Percentiles rank a stretch among this genome's conserved stretches.
phyloP scores from a whole-genome alignment of 2,113 vertebrate genomes.

The Daboia siamensis region DNA sequence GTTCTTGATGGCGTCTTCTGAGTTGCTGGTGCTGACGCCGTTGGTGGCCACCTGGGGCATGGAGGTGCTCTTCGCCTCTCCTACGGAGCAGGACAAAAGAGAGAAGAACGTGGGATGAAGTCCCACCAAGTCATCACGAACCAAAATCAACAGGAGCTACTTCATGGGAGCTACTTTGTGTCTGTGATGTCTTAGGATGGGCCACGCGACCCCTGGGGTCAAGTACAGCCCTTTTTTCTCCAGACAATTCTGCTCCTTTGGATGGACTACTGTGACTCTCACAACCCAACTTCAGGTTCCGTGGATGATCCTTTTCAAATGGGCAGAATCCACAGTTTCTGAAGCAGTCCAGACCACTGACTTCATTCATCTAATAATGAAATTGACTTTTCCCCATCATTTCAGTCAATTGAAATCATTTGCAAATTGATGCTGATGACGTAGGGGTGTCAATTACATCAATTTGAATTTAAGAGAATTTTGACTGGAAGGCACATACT shows the following conservation, averaged over 20 bases:
- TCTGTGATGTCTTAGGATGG: not conserved
- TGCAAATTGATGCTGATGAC: not conserved
- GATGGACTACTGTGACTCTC: not conserved
- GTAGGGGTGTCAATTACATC: not conserved
- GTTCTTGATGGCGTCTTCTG: slow-evolving; percentile 93
- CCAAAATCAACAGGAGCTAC: not conserved
- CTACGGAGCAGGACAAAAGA: slow-evolving; percentile 54
- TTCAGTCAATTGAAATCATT: not conserved
- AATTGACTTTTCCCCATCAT: not conserved
- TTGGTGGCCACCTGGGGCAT: slow-evolving; percentile 58
- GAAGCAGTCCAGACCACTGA: not conserved
- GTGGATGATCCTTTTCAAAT: not conserved
- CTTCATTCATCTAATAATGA: not conserved
- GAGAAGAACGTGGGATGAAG: not conserved
- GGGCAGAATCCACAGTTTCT: not conserved
- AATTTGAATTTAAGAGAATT: not conserved
- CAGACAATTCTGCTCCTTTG: not conserved
- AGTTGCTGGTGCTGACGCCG: slow-evolving; percentile 66
- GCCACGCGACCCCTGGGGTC: not conserved
- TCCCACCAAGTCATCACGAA: not conserved
- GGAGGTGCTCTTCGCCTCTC: slow-evolving; percentile 77
- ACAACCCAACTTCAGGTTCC: not conserved
- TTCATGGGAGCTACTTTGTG: not conserved
- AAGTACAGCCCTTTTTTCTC: not conserved
- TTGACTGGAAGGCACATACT: not conserved